phyloP scores from a whole-genome alignment of 2,113 vertebrate species.

The Harpagus bidentatus region DNA sequence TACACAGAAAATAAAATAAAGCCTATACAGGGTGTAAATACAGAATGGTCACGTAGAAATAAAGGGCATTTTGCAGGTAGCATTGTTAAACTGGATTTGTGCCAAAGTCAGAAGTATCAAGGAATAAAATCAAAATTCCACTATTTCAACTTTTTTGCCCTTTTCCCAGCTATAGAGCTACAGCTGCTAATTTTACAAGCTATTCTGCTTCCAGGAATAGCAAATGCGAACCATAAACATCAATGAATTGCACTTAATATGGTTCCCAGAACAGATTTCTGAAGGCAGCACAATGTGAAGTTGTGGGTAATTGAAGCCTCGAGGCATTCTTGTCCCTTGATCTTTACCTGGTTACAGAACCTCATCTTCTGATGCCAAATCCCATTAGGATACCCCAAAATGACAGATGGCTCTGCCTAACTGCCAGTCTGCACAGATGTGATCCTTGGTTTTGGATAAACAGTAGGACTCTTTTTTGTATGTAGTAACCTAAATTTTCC shows the following conservation, averaged over 20 bases:
- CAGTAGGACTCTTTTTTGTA: conserved; percentile 30
- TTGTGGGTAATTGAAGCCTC: conserved; percentile 65
- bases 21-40: background rate
- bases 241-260: conserved; percentile 5
- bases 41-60: background rate
- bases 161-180: background rate
- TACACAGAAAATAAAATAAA: background rate
- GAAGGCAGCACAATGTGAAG: conserved; percentile 64
- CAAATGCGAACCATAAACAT: conserved; percentile 3
- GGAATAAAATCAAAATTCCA: background rate
- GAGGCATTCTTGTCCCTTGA: conserved; percentile 65
- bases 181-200: conserved; percentile 8
- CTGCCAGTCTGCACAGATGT: conserved; percentile 75
- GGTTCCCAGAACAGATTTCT: conserved; percentile 32
- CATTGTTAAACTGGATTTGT: background rate
- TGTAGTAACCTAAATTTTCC: conserved; percentile 72
- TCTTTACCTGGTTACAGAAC: conserved; percentile 63
- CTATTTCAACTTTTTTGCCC: background rate
- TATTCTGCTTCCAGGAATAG: background rate
- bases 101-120: background rate
- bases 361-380: conserved; percentile 69
- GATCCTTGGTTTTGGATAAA: conserved; percentile 63
- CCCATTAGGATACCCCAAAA: conserved; percentile 73
- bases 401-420: conserved; percentile 75
- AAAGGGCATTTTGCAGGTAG: background rate